Evolutionary conservation across 2,797 vertebrate species (phyloP), one percentile per base, ranked within the genome.

Genomic region (Decapterus maruadsi): DNA sequence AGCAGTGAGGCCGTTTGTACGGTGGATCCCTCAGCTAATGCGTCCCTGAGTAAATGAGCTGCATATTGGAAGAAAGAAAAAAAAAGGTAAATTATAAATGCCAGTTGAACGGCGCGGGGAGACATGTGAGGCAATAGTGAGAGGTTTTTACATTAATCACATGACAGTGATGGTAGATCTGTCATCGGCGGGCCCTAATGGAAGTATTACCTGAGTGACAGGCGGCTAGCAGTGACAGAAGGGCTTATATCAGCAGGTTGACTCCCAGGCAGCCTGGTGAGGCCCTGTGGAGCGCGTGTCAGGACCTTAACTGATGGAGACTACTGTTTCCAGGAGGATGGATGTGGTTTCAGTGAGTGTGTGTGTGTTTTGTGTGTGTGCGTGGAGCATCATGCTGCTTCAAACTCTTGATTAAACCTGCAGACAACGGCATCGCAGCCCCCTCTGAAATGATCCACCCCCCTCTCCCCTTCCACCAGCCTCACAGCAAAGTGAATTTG

Each of bases 151-250:
- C 72, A 66, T 85, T 73, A 75, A 87, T 78, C 77, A 81, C 51
- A 81, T 88, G 65, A 84, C 59, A 54, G 64, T 75, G 66, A 77
- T 12, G 12, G 63, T 79, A 61, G 68, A 61, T 77, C 65, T 48
- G 54, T 71, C 75, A 76, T 92, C 84, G 84, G 55, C 69, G 55
- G 53, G 4, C 58, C 71, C 34, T 90, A 88, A 92, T 86, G 84
- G 81, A 88, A 83, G 87, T 77, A 73, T 68, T 85, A 77, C 67
- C 62, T 75, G 71, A 73, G 72, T 78, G 87, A 87, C 69, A 68
- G 87, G 74, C 79, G 58, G 57, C 59, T n/a, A 40, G 17, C 61
- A 16, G 53, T 22, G 53, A 68, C 77, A 80, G 83, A 84, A 81
- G 38, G 5, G 51, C 70, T 81, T 69, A 40, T 48, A 60, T 89